Percentiles rank a stretch among this genome's conserved stretches.
phyloP scores from a whole-genome alignment of 2,113 vertebrate genomes.

The Vimba vimba region DNA sequence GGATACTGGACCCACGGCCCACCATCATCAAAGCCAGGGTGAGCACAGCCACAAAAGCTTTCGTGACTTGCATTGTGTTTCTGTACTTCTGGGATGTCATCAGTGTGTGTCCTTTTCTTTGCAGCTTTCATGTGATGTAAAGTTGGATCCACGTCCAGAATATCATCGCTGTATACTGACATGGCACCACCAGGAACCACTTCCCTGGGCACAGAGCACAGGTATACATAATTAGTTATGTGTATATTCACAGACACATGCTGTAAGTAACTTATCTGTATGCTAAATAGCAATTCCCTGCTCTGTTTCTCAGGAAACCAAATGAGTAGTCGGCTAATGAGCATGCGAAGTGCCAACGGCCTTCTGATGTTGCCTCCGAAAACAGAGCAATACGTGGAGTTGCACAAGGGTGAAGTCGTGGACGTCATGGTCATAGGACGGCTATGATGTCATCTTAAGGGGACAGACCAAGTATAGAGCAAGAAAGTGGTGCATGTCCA shows the following conservation, averaged over 20 bases:
- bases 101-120: conserved; percentile 7
- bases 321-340: conserved; percentile 99
- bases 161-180: conserved; percentile 99
- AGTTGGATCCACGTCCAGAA: conserved; percentile 96
- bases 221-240: conserved; percentile 69
- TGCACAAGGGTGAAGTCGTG: conserved; percentile 98
- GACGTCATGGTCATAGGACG: conserved; percentile 99
- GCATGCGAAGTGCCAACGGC: conserved; percentile 99
- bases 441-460: conserved; percentile 86
- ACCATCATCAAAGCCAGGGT: conserved; percentile 99
- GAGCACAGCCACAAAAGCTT: conserved; percentile 41
- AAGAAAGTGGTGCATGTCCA: conserved; percentile 93
- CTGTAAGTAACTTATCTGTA: neutral
- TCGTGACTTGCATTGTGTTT: neutral
- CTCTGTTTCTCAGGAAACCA: conserved; percentile 85
- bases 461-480: conserved; percentile 58
- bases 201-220: conserved; percentile 99
- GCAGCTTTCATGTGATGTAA: conserved; percentile 98
- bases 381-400: conserved; percentile 99
- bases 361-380: conserved; percentile 99
- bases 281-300: neutral
- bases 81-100: conserved; percentile 8
- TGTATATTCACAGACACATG: neutral
- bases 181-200: conserved; percentile 99
- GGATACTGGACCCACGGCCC: conserved; percentile 95